Evolutionary conservation across 2,888 invertebrate genomes (phyloP).

Genomic region (Atherix ibis): DNA sequence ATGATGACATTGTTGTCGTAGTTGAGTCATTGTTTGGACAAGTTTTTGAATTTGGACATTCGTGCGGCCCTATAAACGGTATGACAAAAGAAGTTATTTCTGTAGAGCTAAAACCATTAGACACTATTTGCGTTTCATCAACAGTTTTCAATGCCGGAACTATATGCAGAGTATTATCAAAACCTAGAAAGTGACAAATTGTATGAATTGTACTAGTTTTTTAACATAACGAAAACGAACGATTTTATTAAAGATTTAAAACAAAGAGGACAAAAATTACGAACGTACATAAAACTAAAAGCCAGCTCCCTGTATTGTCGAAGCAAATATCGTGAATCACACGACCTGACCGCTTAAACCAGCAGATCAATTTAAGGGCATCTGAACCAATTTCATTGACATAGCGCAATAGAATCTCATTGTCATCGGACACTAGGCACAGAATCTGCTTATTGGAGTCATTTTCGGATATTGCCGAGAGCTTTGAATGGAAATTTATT

Average conservation of each 20-base stretch:
- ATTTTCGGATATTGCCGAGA: conserved; percentile 27
- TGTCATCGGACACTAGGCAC: conserved; percentile 29
- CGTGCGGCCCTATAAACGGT: conserved; percentile 32
- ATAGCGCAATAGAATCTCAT: conserved; percentile 30
- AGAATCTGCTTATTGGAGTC: conserved; percentile 27
- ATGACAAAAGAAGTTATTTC: conserved; percentile 32
- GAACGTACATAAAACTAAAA: conserved; percentile 31
- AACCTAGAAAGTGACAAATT: conserved; percentile 23
- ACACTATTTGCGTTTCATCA: conserved; percentile 18
- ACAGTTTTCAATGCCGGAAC: conserved; percentile 26
- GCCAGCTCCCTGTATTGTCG: conserved; percentile 54
- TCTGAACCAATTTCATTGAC: conserved; percentile 23
- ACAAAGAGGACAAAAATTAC: background rate
- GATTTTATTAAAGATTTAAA: conserved; percentile 1
- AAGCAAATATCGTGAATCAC: conserved; percentile 59
- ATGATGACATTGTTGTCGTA: conserved; percentile 4
- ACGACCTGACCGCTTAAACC: conserved; percentile 27
- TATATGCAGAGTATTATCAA: conserved; percentile 32
- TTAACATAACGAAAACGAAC: too few species aligned
- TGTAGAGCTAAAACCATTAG: conserved; percentile 23
- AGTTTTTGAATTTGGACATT: conserved; percentile 31
- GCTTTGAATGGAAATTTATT: conserved; percentile 29
- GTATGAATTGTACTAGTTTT: too few species aligned
- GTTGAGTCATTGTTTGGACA: conserved; percentile 26
- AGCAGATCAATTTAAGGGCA: conserved; percentile 28